Conservation (phyloP, 2,797 vertebrate species). For the Chelidonichthys spinosus region DNA sequence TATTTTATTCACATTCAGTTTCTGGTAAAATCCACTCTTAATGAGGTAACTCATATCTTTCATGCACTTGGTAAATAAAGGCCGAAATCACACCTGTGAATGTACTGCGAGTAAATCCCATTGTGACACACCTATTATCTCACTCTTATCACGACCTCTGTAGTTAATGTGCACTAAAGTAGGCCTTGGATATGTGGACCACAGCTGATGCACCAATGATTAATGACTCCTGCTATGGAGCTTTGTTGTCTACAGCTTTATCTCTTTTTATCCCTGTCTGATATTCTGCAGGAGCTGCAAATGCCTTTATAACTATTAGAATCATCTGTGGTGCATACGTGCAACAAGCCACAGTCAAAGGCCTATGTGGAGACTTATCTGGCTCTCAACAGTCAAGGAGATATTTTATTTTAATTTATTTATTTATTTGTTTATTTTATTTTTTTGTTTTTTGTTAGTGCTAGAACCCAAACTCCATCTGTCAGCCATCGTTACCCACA, state of each 20-base stretch:
- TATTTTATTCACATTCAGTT: neutral
- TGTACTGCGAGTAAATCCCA: neutral
- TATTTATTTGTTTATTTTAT: too few relatives aligned
- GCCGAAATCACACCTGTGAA: neutral
- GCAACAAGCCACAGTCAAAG: constrained; percentile 13
- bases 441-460: neutral
- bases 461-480: constrained; percentile 10
- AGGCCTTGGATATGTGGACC: constrained; percentile 4
- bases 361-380: neutral
- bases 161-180: constrained; percentile 39
- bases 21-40: constrained; percentile 1
- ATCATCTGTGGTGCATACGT: neutral
- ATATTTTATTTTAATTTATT: neutral
- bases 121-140: constrained; percentile 9
- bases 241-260: neutral
- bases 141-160: constrained; percentile 25
- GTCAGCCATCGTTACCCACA: neutral
- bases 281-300: constrained; percentile 1
- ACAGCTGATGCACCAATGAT: constrained; percentile 24
- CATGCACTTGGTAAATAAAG: constrained; percentile 18
- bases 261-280: constrained; percentile 2
- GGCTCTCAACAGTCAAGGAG: neutral
- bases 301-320: constrained; percentile 6
- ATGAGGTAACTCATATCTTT: neutral
- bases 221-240: constrained; percentile 34